A percentile compares a stretch with the other conserved stretches of the same genome.
Conservation (phyloP, 2,888 invertebrate genomes). For the Luperina nickerlii region DNA sequence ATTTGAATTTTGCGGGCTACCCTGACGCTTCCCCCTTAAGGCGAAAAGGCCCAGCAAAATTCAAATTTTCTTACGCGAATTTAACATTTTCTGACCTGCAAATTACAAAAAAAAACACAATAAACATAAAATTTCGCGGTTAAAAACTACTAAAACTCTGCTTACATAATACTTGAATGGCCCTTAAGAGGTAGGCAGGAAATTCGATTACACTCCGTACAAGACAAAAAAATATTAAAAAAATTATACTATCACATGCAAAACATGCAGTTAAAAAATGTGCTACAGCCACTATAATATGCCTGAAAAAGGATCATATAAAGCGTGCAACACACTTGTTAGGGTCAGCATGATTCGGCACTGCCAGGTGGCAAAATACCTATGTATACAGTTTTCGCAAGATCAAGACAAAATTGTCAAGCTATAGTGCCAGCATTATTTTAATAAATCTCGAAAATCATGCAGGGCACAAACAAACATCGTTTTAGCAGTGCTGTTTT, state of each 20-base stretch:
- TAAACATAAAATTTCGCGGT: too few species aligned
- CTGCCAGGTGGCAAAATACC: background rate
- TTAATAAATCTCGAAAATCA: background rate
- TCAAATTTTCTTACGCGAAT: background rate
- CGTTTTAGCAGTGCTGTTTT: slow-evolving; percentile 5
- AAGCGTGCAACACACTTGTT: background rate
- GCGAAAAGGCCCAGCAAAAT: background rate
- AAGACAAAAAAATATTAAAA: background rate
- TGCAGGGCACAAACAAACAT: slow-evolving; percentile 2
- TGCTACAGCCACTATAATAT: background rate
- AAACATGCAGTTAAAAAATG: background rate
- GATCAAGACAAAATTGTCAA: background rate
- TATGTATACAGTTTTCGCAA: background rate
- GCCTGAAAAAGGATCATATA: background rate
- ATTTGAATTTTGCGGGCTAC: too few species aligned
- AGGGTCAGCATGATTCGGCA: background rate
- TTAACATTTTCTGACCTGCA: too few species aligned
- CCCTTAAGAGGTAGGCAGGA: background rate
- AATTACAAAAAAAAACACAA: too few species aligned
- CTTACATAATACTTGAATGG: too few species aligned
- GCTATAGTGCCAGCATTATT: background rate
- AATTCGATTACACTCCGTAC: background rate
- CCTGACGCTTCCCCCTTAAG: background rate
- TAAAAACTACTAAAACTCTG: too few species aligned
- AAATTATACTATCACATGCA: background rate